Conservation (phyloP, 2,888 invertebrate genomes). For the Tetropium fuscum region DNA sequence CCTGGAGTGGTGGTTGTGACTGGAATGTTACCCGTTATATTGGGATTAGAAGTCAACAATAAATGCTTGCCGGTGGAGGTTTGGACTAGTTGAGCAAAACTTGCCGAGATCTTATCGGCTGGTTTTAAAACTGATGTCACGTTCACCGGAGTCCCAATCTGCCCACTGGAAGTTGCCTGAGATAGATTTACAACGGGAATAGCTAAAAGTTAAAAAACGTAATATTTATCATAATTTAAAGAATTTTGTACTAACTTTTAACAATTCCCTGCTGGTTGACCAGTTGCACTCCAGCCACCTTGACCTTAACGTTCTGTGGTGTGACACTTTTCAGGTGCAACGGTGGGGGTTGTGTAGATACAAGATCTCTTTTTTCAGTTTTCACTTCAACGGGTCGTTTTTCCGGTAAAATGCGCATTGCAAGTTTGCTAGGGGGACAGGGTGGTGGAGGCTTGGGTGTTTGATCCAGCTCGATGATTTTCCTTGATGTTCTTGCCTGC, state of each 20-base stretch:
- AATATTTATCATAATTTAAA: conserved; percentile 1
- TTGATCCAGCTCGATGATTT: conserved; percentile 74
- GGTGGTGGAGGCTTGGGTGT: conserved; percentile 72
- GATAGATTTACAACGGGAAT: conserved; percentile 65
- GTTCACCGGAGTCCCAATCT: conserved; percentile 53
- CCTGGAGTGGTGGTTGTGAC: conserved; percentile 60
- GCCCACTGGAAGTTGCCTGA: conserved; percentile 47
- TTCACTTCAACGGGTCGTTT: conserved; percentile 41
- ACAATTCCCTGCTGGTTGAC: conserved; percentile 70
- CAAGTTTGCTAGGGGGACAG: conserved; percentile 70
- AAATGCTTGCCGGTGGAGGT: conserved; percentile 78
- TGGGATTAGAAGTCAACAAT: conserved; percentile 70
- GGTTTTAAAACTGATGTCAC: conserved; percentile 60
- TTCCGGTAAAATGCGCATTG: conserved; percentile 52
- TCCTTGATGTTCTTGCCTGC: conserved; percentile 78
- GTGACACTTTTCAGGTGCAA: conserved; percentile 30
- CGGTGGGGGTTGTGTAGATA: conserved; percentile 31
- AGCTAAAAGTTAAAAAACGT: conserved; percentile 57
- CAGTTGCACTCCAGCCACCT: conserved; percentile 66
- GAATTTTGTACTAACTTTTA: conserved; percentile 64
- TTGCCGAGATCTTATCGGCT: conserved; percentile 60
- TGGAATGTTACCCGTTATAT: conserved; percentile 61
- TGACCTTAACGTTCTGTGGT: conserved; percentile 54
- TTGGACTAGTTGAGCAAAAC: conserved; percentile 77
- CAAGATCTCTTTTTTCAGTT: conserved; percentile 38